A percentile compares a stretch with the other conserved stretches of the same genome.
phyloP scores from a whole-genome alignment of 2,113 vertebrate genomes.

The Hemiprocne comata region DNA sequence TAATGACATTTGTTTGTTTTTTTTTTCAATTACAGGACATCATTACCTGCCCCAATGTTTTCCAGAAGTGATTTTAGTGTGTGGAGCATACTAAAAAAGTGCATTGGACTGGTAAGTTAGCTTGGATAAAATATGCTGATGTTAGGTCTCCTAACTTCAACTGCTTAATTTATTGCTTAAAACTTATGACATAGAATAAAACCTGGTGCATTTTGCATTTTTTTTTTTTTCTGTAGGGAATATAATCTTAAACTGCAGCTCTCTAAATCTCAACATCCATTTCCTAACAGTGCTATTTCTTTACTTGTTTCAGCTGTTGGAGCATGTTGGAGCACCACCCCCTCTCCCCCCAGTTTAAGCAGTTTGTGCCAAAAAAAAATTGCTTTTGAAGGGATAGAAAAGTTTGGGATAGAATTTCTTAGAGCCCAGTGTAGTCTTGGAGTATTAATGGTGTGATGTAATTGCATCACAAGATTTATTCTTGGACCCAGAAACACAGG shows the following conservation, averaged over 20 bases:
- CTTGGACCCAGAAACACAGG: not conserved
- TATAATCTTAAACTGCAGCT: not conserved
- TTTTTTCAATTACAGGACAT: constrained; percentile 75
- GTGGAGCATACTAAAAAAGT: constrained; percentile 96
- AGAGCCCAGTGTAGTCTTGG: not conserved
- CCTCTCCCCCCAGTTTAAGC: not conserved
- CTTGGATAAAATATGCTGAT: not conserved
- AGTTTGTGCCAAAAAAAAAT: not conserved
- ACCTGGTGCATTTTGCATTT: not conserved
- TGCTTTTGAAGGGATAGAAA: not conserved
- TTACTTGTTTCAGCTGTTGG: not conserved
- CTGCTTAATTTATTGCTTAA: not conserved
- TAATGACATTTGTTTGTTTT: not conserved
- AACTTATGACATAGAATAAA: not conserved
- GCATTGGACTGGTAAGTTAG: constrained; percentile 92
- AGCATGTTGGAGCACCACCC: not conserved
- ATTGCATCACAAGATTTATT: not conserved
- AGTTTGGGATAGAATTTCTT: not conserved
- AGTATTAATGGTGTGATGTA: not conserved
- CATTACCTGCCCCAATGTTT: constrained; percentile 92
- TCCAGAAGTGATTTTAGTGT: constrained; percentile 91
- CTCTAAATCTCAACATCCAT: not conserved
- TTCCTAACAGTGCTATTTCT: not conserved
- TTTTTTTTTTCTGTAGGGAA: not conserved
- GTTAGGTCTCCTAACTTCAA: not conserved